Evolutionary conservation across 1,140 invertebrate species (phyloP), one percentile per base, ranked within the genome.

Genomic region (Eriosoma lanigerum): DNA sequence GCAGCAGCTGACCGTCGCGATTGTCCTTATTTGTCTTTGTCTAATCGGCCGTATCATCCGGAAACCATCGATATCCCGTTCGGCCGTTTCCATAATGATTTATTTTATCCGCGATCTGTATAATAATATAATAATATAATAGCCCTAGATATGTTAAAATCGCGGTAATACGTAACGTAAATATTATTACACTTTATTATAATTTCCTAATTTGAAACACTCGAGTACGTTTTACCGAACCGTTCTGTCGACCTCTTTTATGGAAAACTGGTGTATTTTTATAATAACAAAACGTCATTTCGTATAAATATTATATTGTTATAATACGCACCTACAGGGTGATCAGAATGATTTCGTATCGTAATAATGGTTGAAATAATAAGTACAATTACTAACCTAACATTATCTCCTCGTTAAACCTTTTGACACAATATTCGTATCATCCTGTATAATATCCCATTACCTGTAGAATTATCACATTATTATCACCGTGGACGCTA

Each of bases 21-120:
- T 62, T 32, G 26, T 62, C 60, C 26, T 62, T 32, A 19, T 62
- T 62, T 62, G 60, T 62, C 29, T 62, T 32, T 62, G 60, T 32
- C 29, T 32, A 29, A 32, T 62, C 29, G 60, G 26, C 60, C 60
- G 29, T 62, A n/a, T 62, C 60, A 19, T 62, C 60, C 10, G 19
- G 15, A 4, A 62, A n/a, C 29, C 29, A 3, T 62, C 60, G 19
- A 32, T 62, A 62, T 62, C 26, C 60, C 29, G 60, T 62, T 62
- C 9, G 60, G 19, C 26, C n/a, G n/a, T n/a, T n/a, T n/a, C n/a
- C n/a, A n/a, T n/a, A 32, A 32, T 17, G 60, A n/a, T 62, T 62
- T 62, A 32, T n/a, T 62, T 26, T 8, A 8, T 38, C 8, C 32
- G 32, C 32, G 3, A 8, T 38, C 8, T 8, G 32, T 38, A 38